Evolutionary conservation across 2,888 invertebrate genomes (phyloP).

Genomic region (Xestia sexstrigata): DNA sequence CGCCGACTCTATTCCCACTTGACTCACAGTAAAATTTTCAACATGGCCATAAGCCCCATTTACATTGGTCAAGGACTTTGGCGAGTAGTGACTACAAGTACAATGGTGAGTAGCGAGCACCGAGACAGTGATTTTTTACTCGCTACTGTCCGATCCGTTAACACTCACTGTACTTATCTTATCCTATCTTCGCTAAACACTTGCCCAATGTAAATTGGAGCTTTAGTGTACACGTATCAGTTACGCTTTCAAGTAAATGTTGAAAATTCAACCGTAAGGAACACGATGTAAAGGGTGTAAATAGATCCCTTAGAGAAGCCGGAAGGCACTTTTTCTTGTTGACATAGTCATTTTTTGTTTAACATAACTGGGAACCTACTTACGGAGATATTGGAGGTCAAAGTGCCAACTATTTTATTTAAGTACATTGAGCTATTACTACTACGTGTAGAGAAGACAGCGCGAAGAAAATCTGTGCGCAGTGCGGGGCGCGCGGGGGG

Average conservation of each 20-base stretch:
- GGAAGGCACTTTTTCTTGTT: no score
- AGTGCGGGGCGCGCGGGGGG: no score
- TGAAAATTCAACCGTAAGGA: background rate
- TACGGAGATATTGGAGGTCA: no score
- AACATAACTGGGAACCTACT: no score
- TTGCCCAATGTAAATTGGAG: background rate
- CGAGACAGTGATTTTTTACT: background rate
- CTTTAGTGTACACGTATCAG: background rate
- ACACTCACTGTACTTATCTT: background rate
- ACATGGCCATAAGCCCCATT: background rate
- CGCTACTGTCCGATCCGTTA: background rate
- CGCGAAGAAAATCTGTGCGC: no score
- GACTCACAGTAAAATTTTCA: background rate
- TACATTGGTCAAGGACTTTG: background rate
- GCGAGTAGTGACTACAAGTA: background rate
- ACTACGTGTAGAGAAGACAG: no score
- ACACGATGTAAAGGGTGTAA: background rate
- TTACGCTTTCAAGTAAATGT: background rate
- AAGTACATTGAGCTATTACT: no score
- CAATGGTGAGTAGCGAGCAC: background rate
- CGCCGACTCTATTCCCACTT: background rate
- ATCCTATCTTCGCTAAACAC: background rate
- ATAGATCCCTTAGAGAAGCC: no score
- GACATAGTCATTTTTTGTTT: no score
- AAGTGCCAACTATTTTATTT: no score